Evolutionary conservation across 2,888 invertebrate genomes (phyloP).

Genomic region (Drosophila formosana): DNA sequence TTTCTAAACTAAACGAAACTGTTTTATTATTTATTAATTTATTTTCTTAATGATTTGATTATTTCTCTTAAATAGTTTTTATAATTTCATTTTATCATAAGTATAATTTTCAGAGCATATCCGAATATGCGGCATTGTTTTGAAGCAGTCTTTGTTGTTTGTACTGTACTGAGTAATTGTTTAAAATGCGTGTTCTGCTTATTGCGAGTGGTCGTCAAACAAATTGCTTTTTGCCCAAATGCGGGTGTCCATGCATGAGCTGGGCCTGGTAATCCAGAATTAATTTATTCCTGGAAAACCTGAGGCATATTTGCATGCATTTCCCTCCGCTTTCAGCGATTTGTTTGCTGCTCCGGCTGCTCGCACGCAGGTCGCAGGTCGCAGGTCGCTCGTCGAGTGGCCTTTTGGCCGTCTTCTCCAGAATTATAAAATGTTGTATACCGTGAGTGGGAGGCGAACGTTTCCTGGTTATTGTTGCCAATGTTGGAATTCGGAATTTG

Average conservation of each 20-base stretch:
- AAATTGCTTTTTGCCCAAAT: conserved; percentile 2
- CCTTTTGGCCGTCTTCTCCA: conserved; percentile 16
- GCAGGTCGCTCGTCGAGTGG: conserved; percentile 21
- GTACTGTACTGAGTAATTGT: conserved; percentile 3
- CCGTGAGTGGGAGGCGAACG: conserved; percentile 10
- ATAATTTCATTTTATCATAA: too few species aligned
- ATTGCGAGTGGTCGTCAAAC: neutral
- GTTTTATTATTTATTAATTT: too few species aligned
- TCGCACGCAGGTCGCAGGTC: conserved; percentile 9
- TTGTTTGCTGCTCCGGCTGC: neutral
- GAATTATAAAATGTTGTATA: conserved; percentile 40
- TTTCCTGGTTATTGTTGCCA: conserved; percentile 64
- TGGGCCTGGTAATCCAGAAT: neutral
- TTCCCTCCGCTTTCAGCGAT: conserved; percentile 2
- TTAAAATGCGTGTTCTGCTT: neutral
- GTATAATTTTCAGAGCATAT: too few species aligned
- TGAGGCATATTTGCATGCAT: conserved; percentile 15
- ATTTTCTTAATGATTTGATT: too few species aligned
- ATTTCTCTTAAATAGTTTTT: too few species aligned
- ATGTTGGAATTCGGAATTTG: conserved; percentile 48
- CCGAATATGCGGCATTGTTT: too few species aligned
- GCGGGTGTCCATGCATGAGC: conserved; percentile 5
- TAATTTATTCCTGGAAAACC: conserved; percentile 40
- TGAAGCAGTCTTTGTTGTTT: neutral
- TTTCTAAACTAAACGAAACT: too few species aligned